phyloP scores from a whole-genome alignment of 2,888 invertebrate species.

The Petrophora chlorosata region DNA sequence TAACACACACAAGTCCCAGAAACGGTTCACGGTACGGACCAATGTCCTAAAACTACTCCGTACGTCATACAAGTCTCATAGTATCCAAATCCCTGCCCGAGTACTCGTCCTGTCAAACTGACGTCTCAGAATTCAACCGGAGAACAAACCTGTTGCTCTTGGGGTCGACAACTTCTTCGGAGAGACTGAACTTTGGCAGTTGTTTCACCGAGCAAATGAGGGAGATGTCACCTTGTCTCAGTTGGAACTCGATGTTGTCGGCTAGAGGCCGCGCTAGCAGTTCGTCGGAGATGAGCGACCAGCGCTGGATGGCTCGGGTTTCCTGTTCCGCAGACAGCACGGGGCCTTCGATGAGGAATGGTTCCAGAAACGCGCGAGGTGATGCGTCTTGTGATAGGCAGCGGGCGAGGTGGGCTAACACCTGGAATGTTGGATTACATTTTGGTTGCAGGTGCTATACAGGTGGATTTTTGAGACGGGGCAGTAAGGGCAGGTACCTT shows the following conservation, averaged over 20 bases:
- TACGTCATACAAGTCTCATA: conserved; percentile 68
- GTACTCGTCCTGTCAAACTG: conserved; percentile 89
- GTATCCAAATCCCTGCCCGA: conserved; percentile 44
- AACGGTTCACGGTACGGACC: too few relatives aligned
- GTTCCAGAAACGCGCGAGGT: conserved; percentile 97
- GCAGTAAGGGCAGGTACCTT: too few relatives aligned
- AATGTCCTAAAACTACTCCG: conserved; percentile 9
- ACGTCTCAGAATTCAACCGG: conserved; percentile 97
- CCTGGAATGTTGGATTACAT: conserved; percentile 49
- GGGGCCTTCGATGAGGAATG: conserved; percentile 93
- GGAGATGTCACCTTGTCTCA: conserved; percentile 96
- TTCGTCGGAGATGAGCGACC: conserved; percentile 97
- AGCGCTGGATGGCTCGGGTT: conserved; percentile 92
- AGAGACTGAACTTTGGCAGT: conserved; percentile 96
- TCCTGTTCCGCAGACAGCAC: conserved; percentile 94
- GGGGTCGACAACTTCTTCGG: conserved; percentile 98
- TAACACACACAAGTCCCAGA: too few relatives aligned
- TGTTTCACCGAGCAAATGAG: conserved; percentile 93
- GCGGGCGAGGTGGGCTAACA: conserved; percentile 94
- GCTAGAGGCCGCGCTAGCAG: conserved; percentile 93
- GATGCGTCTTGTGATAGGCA: conserved; percentile 97
- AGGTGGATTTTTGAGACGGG: too few relatives aligned
- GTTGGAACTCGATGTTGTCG: conserved; percentile 93
- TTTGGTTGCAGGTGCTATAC: not conserved
- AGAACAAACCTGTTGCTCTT: conserved; percentile 97